These are phyloP conservation scores for Orcinus orca DNA, from an alignment of 2,113 vertebrate genomes.

Conservation along the genomic window DNA sequence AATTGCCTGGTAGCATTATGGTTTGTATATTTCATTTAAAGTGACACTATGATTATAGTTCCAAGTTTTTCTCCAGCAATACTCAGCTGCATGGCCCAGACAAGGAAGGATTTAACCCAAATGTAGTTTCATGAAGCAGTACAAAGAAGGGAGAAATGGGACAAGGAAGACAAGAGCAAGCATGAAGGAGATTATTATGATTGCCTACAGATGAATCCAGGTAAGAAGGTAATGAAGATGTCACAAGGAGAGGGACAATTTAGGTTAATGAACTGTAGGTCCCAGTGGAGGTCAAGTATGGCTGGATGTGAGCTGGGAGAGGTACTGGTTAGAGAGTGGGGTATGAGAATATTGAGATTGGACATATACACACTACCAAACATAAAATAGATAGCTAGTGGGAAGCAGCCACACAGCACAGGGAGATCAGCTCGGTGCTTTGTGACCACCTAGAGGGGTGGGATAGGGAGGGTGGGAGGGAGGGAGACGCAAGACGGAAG, in stretches of 20 bases:
- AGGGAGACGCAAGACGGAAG: no score
- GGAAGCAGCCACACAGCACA: no score
- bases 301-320: not conserved
- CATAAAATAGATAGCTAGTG: no score
- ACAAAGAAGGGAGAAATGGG: not conserved
- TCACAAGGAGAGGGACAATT: not conserved
- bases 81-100: not conserved
- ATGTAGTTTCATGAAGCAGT: not conserved
- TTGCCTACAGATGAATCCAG: not conserved
- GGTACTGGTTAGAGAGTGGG: not conserved
- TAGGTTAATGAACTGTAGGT: not conserved
- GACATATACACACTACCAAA: no score
- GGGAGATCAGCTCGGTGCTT: no score
- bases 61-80: not conserved
- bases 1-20: not conserved
- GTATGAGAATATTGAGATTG: not conserved
- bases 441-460: no score
- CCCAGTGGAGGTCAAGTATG: not conserved
- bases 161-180: not conserved
- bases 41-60: not conserved
- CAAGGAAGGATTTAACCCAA: not conserved
- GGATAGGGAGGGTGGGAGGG: no score
- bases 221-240: not conserved
- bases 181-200: not conserved
- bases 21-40: not conserved